Percentiles rank a stretch among this genome's conserved stretches.
phyloP scores from a whole-genome alignment of 2,797 vertebrate genomes.

The Poecilia picta region DNA sequence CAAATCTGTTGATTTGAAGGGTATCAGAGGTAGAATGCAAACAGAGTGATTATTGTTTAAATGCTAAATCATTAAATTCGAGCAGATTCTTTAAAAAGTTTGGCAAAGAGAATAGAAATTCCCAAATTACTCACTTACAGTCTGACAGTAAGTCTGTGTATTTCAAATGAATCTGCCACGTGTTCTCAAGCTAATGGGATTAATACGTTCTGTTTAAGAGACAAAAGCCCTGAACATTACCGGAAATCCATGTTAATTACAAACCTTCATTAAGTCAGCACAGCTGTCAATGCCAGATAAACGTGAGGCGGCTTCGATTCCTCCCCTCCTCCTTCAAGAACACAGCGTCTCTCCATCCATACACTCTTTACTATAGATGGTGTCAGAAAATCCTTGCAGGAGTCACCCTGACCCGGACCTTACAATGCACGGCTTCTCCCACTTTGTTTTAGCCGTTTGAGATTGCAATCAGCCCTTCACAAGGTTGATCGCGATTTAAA shows the following conservation, averaged over 20 bases:
- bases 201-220: conserved; percentile 84
- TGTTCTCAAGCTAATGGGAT: conserved; percentile 80
- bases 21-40: conserved; percentile 20
- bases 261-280: conserved; percentile 84
- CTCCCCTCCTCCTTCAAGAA: conserved; percentile 59
- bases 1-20: conserved; percentile 6
- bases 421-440: conserved; percentile 17
- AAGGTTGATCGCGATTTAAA: conserved; percentile 43
- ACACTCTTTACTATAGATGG: conserved; percentile 56
- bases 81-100: conserved; percentile 22
- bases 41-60: not conserved
- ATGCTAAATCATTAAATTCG: conserved; percentile 8
- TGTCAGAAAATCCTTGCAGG: conserved; percentile 70
- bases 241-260: conserved; percentile 88
- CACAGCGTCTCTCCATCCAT: conserved; percentile 59
- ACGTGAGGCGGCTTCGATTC: conserved; percentile 80
- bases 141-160: conserved; percentile 20
- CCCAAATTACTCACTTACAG: conserved; percentile 24
- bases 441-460: conserved; percentile 29
- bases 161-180: conserved; percentile 50
- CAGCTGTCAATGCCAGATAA: conserved; percentile 89
- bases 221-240: conserved; percentile 84
- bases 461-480: conserved; percentile 42
- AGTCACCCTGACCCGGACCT: conserved; percentile 56
- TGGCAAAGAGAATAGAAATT: conserved; percentile 8